Base-by-base conservation (phyloP, 2,797 vertebrate species). In the Bufotes viridis region DNA sequence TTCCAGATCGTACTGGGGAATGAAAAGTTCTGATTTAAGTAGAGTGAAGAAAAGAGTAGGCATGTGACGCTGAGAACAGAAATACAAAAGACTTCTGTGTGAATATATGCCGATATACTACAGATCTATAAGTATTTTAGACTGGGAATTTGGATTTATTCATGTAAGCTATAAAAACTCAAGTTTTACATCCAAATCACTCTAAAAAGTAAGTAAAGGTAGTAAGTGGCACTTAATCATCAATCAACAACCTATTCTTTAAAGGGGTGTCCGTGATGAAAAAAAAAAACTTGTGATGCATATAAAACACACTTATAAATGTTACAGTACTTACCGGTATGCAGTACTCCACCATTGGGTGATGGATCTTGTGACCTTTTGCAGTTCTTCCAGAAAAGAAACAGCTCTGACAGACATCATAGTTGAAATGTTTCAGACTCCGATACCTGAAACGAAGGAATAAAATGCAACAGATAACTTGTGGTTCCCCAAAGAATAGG, bases 331-430 rank as follows among this genome's bases (percentile, higher is more conserved):
- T 98, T 91, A 99, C 98, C 89, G 98, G 98, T 91, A 97, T 98
- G 91, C 98, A 99, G 90, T 99, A 99, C 90, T 99, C 98, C 94
- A 99, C 98, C 98, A 99, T 99, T 72, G 98, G 98, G 91, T 99
- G 98, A 95, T 98, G 97, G 85, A 99, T 94, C 91, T 99, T 99
- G 93, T 99, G 98, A 42, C 98, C 98, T 91, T 99, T 99, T 87
- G 98, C 97, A 14, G 97, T 99, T 86, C 98, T 97, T 84, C 98
- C 98, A 49, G 98, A 99, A 90, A 99, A 99, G 94, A 99, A 99
- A 93, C 98, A 99, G 91, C 97, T 99, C 94, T 99, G 98, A 93
- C 98, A 99, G 90, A 99, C 96, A 1, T 99, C 98, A 80, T 99
- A 99, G 94, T 99, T 99, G 94, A 99, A 99, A 95, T 99, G 98